A percentile compares a stretch with the other conserved stretches of the same genome.
These are phyloP conservation scores for Horisme vitalbata DNA, from an alignment of 2,888 invertebrate species.

Conservation along the genomic window DNA sequence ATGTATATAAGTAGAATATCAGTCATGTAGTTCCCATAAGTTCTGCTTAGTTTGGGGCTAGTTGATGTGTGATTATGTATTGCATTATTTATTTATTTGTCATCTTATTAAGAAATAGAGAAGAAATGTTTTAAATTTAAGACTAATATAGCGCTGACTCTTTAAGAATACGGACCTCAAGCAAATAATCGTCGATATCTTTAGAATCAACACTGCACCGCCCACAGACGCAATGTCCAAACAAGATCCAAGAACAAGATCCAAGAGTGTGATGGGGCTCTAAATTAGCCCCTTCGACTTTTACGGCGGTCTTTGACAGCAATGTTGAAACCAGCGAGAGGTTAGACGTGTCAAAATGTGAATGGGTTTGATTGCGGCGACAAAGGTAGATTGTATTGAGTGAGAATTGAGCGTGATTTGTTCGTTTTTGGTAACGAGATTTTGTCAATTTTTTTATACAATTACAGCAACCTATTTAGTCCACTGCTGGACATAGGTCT, in stretches of 20 bases:
- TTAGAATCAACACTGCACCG: slow-evolving; percentile 64
- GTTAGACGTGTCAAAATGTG: slow-evolving; percentile 45
- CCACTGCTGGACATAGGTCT: no score
- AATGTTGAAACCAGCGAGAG: slow-evolving; percentile 51
- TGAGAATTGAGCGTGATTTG: background rate
- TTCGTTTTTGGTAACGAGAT: slow-evolving; percentile 1
- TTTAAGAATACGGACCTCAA: slow-evolving; percentile 39
- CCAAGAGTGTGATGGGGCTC: slow-evolving; percentile 56
- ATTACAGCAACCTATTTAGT: no score
- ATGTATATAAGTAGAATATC: no score
- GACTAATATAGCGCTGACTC: no score
- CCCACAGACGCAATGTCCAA: slow-evolving; percentile 60
- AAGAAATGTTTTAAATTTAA: no score
- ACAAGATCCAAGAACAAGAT: no score
- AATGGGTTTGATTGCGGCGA: slow-evolving; percentile 52
- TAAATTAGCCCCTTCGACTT: slow-evolving; percentile 68
- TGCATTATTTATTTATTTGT: no score
- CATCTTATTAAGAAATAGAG: no score
- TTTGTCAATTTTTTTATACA: no score
- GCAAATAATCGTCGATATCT: slow-evolving; percentile 54
- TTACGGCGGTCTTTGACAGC: slow-evolving; percentile 67
- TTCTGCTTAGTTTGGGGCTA: slow-evolving; percentile 9
- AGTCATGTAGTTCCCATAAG: no score
- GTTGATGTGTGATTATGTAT: no score
- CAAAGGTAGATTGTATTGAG: slow-evolving; percentile 32